These are phyloP conservation scores for Cryptocheilus praepositus DNA, from an alignment of 2,888 invertebrate genomes.

Conservation along the genomic window DNA sequence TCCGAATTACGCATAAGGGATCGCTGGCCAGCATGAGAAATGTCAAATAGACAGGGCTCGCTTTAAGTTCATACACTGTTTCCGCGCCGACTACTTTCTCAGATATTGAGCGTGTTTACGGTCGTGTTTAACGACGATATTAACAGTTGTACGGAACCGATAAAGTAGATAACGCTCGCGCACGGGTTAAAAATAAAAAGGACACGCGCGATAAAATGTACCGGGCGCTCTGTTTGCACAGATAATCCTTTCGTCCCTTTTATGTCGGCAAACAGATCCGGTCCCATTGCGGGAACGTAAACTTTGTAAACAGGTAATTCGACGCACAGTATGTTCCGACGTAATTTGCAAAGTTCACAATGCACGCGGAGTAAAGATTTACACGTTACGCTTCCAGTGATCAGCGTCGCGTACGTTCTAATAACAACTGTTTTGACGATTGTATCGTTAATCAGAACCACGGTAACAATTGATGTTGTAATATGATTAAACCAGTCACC, in stretches of 20 bases:
- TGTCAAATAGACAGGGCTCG: too few relatives aligned
- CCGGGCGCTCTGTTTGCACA: conserved; percentile 58
- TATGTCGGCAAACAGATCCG: conserved; percentile 63
- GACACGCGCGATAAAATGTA: conserved; percentile 56
- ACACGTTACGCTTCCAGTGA: too few relatives aligned
- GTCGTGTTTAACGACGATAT: conserved; percentile 47
- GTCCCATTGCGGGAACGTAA: conserved; percentile 43
- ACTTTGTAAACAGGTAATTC: conserved; percentile 49
- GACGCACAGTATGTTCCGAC: conserved; percentile 14
- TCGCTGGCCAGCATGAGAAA: too few relatives aligned
- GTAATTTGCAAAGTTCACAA: conserved; percentile 14
- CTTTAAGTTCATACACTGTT: too few relatives aligned
- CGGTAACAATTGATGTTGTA: too few relatives aligned
- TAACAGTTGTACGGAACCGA: conserved; percentile 62
- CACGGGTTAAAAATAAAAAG: conserved; percentile 55
- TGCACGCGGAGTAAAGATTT: too few relatives aligned
- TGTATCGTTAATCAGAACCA: too few relatives aligned
- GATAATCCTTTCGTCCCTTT: conserved; percentile 63
- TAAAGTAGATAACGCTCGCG: conserved; percentile 53
- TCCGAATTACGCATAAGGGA: too few relatives aligned
- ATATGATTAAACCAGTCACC: too few relatives aligned
- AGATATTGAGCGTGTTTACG: neutral
- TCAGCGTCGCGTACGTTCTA: too few relatives aligned
- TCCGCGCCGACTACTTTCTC: too few relatives aligned
- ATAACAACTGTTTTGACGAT: too few relatives aligned